Conservation (phyloP, 2,797 vertebrate genomes). For the Pempheris klunzingeri region DNA sequence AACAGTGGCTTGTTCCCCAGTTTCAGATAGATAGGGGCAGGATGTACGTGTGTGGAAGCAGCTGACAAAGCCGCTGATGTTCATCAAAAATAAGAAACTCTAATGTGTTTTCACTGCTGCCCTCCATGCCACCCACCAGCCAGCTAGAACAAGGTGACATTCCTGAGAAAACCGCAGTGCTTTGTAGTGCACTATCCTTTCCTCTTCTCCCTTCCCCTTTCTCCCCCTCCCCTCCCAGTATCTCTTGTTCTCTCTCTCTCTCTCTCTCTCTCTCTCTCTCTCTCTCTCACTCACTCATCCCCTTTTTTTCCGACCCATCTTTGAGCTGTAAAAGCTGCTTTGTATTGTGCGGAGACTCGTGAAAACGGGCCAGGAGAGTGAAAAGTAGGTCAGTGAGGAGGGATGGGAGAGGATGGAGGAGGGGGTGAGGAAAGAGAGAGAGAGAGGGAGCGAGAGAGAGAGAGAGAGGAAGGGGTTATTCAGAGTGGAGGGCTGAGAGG, state of each 20-base stretch:
- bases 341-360: constrained; percentile 73
- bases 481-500: constrained; percentile 53
- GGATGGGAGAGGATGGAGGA: constrained; percentile 61
- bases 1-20: background rate
- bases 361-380: constrained; percentile 80
- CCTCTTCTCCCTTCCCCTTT: background rate
- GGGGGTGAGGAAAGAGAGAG: constrained; percentile 53
- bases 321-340: constrained; percentile 71
- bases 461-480: constrained; percentile 47
- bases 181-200: constrained; percentile 37
- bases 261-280: too few relatives aligned
- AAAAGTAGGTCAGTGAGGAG: constrained; percentile 86
- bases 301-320: constrained; percentile 35
- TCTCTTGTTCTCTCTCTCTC: constrained; percentile 18
- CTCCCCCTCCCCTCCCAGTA: background rate
- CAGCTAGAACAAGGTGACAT: constrained; percentile 75
- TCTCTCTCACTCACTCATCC: constrained; percentile 7
- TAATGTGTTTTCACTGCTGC: constrained; percentile 31
- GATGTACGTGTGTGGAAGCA: background rate
- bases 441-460: constrained; percentile 26
- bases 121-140: constrained; percentile 41
- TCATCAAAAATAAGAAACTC: constrained; percentile 37
- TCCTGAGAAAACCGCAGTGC: constrained; percentile 66
- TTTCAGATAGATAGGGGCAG: constrained; percentile 22
- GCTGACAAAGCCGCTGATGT: constrained; percentile 17